Evolutionary conservation across 2,797 vertebrate genomes (phyloP), one percentile per base, ranked within the genome.

Genomic region (Ctenosaura bakeri): DNA sequence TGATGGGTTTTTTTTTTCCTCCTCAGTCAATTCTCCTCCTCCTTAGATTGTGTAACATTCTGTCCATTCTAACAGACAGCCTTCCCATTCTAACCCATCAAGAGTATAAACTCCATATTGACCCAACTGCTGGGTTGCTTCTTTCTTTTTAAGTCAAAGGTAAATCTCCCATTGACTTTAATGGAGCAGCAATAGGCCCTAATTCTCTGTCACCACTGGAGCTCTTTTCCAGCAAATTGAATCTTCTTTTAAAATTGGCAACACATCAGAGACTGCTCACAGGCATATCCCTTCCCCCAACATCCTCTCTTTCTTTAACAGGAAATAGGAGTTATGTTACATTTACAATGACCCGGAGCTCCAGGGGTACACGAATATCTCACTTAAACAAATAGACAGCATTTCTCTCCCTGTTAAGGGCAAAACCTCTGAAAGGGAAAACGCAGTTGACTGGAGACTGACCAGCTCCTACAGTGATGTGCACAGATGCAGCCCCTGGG

Each of bases 311-410:
- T 96, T 94, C 95, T 92, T 95, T 93, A 95, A 92, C 90, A 96
- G 96, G 95, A 96, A 96, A 96, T 92, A 93, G 88, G 87, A 88
- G 88, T 95, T 91, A 89, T 94, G 94, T 95, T 96, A 95, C 95
- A 95, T 95, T 96, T 94, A 96, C 93, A 94, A 94, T 93, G 96
- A 96, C 94, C 95, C 94, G 93, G 91, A 95, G 94, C 91, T 96
- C 94, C 32, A 32, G 93, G 94, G 93, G 90, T 95, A 94, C 94
- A 94, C 90, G 94, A 95, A 96, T 96, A 95, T 95, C 94, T 96
- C 94, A 96, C 92, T 95, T 96, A 96, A 96, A 96, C 94, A 96
- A 96, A 96, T 94, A 96, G 94, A 91, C 90, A 93, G 81, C 92
- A 94, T 96, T 96, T 96, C 93, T 96, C 92, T 81, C 83, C 88